Percentiles rank a stretch among this genome's conserved stretches.
Evolutionary conservation across 2,797 vertebrate genomes (phyloP).

Genomic region (Ptychobarbus kaznakovi): DNA sequence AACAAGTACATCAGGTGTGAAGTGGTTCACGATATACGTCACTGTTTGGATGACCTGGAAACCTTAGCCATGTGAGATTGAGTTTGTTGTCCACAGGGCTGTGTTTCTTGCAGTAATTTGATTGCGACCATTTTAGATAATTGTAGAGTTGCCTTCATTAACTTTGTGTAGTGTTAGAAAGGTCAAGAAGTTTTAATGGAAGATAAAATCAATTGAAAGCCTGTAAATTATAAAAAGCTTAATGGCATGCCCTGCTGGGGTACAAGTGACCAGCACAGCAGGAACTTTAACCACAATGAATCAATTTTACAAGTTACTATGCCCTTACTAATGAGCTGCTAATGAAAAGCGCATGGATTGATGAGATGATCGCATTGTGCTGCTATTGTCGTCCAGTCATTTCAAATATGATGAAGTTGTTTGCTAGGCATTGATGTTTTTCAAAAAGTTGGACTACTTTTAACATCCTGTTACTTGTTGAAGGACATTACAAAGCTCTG

Average conservation of each 20-base stretch:
- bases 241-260: not conserved
- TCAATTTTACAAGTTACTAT: slow-evolving; percentile 36
- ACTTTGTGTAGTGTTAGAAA: not conserved
- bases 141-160: slow-evolving; percentile 1
- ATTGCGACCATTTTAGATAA: not conserved
- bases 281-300: slow-evolving; percentile 29
- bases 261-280: slow-evolving; percentile 31
- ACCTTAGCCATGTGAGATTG: not conserved
- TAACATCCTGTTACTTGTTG: not conserved
- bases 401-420: slow-evolving; percentile 14
- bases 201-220: slow-evolving; percentile 2
- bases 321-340: slow-evolving; percentile 49
- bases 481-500: not conserved
- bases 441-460: not conserved
- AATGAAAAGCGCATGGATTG: slow-evolving; percentile 33
- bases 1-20: not conserved
- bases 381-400: not conserved
- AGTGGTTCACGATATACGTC: slow-evolving; percentile 33
- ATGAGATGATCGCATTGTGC: slow-evolving; percentile 20
- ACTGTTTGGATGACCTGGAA: slow-evolving; percentile 17
- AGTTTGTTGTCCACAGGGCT: not conserved
- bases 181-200: slow-evolving; percentile 9
- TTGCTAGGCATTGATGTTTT: not conserved
- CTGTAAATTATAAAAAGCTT: slow-evolving; percentile 19
- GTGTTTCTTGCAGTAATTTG: not conserved